Evolutionary conservation across 2,888 invertebrate species (phyloP), one percentile per base, ranked within the genome.

Genomic region (Rhogogaster chlorosoma): DNA sequence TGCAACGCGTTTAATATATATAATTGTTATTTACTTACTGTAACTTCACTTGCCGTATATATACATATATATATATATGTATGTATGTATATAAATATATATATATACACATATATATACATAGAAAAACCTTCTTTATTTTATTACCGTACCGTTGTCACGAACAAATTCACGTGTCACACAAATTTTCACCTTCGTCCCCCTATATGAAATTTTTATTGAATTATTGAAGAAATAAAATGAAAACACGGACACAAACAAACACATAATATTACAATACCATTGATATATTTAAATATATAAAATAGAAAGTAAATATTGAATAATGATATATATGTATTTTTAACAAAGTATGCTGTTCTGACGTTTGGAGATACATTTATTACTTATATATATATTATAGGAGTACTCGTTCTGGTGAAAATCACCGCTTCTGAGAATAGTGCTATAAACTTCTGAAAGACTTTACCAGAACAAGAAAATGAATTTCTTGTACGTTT

Each of bases 241-340:
- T 38, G 70, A 57, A 26, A 85, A 86, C 87, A 86, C 86, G 85
- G 86, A 86, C 86, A 86, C 86, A 88, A 86, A 86, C 86, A 86
- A 84, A 87, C 83, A 87, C 85, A 84, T 67, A 78, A 75, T 42
- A n/a, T 57, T 85, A 71, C 49, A 88, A 86, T 88, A 88, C 88
- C 86, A 86, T 88, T 87, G 53, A 73, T 73, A 53, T 71, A 82
- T 84, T n/a, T n/a, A 78, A 29, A 84, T 42, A 49, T 36, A 84
- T 83, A 85, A 85, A 82, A 86, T 84, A 85, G 85, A 87, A 87
- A 87, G 85, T 84, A 78, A 86, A 85, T 84, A 86, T 85, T 86
- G 86, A 87, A 86, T 87, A 86, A 87, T 87, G 85, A 86, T 85
- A 80, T 85, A 86, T 86, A 87, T 85, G 87, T 87, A 87, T 87